A percentile compares a stretch with the other conserved stretches of the same genome.
These are phyloP conservation scores for Atlantisia rogersi DNA, from an alignment of 2,113 vertebrate genomes.

Conservation along the genomic window DNA sequence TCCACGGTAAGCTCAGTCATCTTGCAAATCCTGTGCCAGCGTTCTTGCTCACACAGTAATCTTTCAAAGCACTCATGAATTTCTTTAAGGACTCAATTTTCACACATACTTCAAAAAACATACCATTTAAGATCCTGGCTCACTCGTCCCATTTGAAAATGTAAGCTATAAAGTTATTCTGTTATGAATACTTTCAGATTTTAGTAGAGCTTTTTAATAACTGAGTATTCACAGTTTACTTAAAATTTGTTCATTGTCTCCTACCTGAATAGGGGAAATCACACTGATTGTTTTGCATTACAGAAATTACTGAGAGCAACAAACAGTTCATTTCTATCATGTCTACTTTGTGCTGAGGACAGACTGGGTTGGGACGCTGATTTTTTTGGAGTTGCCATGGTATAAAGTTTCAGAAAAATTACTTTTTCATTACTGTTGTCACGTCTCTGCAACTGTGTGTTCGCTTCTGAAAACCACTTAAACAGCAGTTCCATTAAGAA, in stretches of 20 bases:
- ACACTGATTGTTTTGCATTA: neutral
- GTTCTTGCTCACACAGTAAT: neutral
- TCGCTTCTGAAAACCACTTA: neutral
- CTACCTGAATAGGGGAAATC: neutral
- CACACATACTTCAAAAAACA: neutral
- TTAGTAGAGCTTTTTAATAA: neutral
- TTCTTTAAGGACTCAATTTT: neutral
- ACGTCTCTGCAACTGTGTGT: neutral
- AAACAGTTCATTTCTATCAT: neutral
- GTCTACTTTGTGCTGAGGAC: neutral
- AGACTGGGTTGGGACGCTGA: neutral
- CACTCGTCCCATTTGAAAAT: neutral
- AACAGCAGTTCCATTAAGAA: neutral
- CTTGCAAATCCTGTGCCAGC: neutral
- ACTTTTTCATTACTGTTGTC: neutral
- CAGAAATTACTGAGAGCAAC: neutral
- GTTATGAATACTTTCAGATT: neutral
- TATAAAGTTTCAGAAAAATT: neutral
- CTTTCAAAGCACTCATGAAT: neutral
- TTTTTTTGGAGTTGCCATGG: neutral
- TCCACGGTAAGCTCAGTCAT: neutral
- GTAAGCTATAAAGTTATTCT: neutral
- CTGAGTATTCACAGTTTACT: neutral
- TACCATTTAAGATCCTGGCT: neutral
- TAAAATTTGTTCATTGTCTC: neutral